A percentile compares a stretch with the other conserved stretches of the same genome.
Evolutionary conservation across 2,888 invertebrate genomes (phyloP).

Genomic region (Drosophila monieri): DNA sequence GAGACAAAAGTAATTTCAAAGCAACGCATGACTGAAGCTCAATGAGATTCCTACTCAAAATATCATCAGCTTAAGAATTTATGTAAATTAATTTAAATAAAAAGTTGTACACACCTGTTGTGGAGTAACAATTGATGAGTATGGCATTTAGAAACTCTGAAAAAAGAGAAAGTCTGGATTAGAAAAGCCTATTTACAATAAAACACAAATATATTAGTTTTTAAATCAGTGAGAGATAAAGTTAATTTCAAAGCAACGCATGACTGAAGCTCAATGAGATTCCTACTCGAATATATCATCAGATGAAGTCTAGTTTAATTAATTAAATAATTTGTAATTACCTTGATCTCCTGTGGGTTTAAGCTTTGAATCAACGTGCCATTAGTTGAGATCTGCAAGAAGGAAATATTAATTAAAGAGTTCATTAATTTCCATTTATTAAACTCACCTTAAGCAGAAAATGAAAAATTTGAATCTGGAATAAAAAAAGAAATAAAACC

Average conservation of each 20-base stretch:
- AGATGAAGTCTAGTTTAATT: neutral
- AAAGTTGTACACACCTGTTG: constrained; percentile 30
- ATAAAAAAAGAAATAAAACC: constrained; percentile 17
- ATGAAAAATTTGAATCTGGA: constrained; percentile 4
- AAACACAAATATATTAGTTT: neutral
- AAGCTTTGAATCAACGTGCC: too few relatives aligned
- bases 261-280: constrained; percentile 68
- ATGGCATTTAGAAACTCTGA: neutral
- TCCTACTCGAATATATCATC: constrained; percentile 55
- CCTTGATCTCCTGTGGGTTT: neutral
- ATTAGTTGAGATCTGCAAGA: neutral
- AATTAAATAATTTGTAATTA: constrained; percentile 6
- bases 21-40: constrained; percentile 74
- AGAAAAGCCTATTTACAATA: neutral
- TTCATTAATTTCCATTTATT: neutral
- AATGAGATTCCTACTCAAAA: constrained; percentile 77
- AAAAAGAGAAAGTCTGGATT: neutral
- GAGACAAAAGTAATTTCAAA: constrained; percentile 65
- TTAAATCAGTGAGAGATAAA: constrained; percentile 45
- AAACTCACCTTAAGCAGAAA: constrained; percentile 38
- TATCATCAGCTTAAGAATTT: constrained; percentile 52
- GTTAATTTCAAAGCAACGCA: constrained; percentile 57
- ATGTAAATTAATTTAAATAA: neutral
- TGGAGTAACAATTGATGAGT: neutral
- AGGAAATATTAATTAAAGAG: neutral